Conservation (phyloP, 2,113 vertebrate species). For the Heterotilapia buettikoferi region DNA sequence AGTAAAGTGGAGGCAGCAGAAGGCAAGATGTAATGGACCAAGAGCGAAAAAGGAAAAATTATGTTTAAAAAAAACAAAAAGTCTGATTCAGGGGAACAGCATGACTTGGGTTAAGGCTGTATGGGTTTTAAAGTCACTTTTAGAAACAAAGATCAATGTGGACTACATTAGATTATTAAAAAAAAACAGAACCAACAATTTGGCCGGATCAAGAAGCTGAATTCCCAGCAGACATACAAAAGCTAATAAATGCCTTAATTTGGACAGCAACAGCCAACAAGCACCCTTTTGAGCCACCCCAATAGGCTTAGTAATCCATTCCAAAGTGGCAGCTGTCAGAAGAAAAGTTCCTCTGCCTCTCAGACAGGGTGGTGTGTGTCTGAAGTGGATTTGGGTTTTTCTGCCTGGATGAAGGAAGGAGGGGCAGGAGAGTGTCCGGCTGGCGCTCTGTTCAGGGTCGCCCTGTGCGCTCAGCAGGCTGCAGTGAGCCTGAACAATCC, state of each 20-base stretch:
- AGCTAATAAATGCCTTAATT: constrained; percentile 64
- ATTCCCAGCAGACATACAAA: constrained; percentile 41
- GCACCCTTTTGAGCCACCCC: constrained; percentile 56
- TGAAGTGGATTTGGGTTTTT: constrained; percentile 65
- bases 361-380: constrained; percentile 50
- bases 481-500: constrained; percentile 69
- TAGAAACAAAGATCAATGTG: constrained; percentile 8
- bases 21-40: not conserved
- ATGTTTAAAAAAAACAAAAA: not conserved
- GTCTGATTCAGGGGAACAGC: not conserved
- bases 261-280: constrained; percentile 56
- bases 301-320: constrained; percentile 72
- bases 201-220: constrained; percentile 30
- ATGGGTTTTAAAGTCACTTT: not conserved
- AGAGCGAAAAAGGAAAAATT: not conserved
- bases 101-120: not conserved
- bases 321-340: constrained; percentile 75
- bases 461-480: constrained; percentile 66
- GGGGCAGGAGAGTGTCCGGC: constrained; percentile 60
- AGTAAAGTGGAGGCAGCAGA: constrained; percentile 7
- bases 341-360: constrained; percentile 71
- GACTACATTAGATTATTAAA: not conserved
- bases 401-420: constrained; percentile 53
- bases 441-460: constrained; percentile 55
- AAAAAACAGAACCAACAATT: constrained; percentile 11